A percentile compares a stretch with the other conserved stretches of the same genome.
Evolutionary conservation across 2,888 invertebrate species (phyloP).

Genomic region (Watsonalla cultraria): DNA sequence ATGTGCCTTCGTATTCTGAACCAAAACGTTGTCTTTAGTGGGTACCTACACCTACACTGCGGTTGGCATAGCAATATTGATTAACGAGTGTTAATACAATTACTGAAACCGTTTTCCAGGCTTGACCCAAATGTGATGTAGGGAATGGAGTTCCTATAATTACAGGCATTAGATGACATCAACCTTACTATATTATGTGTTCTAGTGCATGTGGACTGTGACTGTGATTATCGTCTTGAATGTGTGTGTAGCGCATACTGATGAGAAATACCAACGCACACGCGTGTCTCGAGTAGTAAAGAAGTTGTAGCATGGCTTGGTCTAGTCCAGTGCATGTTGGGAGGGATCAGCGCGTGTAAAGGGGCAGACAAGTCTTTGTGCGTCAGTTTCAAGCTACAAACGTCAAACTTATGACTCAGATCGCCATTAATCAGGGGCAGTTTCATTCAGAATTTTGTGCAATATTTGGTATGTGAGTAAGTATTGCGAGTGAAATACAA

Average conservation of each 20-base stretch:
- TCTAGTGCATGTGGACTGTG: not conserved
- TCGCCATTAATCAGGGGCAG: conserved; percentile 42
- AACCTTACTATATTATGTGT: not conserved
- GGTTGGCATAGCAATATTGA: conserved; percentile 30
- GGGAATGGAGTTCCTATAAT: conserved; percentile 7
- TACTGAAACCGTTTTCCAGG: not conserved
- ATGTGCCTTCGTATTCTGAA: too few relatives aligned
- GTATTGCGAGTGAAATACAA: conserved; percentile 39
- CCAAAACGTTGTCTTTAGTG: too few relatives aligned
- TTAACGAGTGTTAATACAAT: conserved; percentile 8
- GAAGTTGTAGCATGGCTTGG: not conserved
- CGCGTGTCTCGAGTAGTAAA: conserved; percentile 18
- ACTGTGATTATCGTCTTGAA: conserved; percentile 11
- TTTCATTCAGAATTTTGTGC: conserved; percentile 63
- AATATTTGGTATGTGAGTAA: conserved; percentile 48
- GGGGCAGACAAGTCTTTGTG: conserved; percentile 10
- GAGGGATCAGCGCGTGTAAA: conserved; percentile 20
- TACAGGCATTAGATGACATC: not conserved
- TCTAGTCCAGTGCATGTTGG: conserved; percentile 4
- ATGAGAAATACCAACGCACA: conserved; percentile 36
- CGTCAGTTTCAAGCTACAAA: conserved; percentile 23
- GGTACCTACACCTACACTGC: not conserved
- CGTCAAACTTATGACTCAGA: conserved; percentile 45
- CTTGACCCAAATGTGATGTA: conserved; percentile 1
- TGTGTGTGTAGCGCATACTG: conserved; percentile 15